A percentile compares a stretch with the other conserved stretches of the same genome.
phyloP scores from a whole-genome alignment of 2,113 vertebrate species.

The Oreotragus oreotragus region DNA sequence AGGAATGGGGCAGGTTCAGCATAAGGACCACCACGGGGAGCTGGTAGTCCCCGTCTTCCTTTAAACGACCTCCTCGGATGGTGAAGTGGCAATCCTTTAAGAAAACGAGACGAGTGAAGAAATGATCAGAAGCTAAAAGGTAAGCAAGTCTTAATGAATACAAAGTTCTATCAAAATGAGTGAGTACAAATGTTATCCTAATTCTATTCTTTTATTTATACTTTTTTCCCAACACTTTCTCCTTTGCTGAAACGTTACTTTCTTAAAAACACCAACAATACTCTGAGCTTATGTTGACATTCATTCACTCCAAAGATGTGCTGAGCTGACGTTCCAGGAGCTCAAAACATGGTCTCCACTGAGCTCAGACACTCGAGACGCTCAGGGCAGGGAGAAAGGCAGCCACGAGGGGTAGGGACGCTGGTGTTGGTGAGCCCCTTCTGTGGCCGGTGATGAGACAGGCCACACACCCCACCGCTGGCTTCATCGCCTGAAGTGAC shows the following conservation, averaged over 20 bases:
- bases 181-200: neutral
- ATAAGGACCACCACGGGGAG: conserved; percentile 96
- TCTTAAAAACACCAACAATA: neutral
- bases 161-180: neutral
- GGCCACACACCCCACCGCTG: neutral
- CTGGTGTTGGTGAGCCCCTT: fast-evolving
- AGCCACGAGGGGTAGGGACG: fast-evolving
- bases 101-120: neutral
- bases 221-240: neutral
- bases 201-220: neutral
- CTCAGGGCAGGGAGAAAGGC: neutral
- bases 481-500: neutral
- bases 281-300: neutral
- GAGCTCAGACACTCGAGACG: neutral
- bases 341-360: neutral
- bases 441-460: fast-evolving
- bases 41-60: conserved; percentile 90
- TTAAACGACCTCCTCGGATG: conserved; percentile 92
- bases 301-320: neutral
- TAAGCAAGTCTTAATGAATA: neutral
- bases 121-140: too few relatives aligned
- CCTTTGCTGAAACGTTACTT: neutral
- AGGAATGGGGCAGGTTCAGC: conserved; percentile 91
- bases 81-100: conserved; percentile 97
- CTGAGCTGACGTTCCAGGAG: neutral